These are phyloP conservation scores for Ylistrum balloti DNA, from an alignment of 1,140 invertebrate genomes.

Conservation along the genomic window DNA sequence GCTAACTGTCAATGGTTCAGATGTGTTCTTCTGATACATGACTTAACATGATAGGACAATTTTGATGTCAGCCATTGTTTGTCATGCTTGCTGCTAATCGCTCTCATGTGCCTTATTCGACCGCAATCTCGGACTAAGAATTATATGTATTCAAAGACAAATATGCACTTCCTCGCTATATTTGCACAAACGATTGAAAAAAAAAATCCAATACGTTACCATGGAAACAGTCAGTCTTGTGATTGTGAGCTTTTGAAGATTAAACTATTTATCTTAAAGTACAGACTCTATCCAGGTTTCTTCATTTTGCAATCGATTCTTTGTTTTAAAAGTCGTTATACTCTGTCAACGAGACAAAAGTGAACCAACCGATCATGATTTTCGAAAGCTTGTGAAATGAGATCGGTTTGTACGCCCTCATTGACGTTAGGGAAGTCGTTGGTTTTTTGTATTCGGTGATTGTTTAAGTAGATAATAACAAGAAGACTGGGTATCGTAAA, in stretches of 20 bases:
- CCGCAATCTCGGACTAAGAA: background rate
- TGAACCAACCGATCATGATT: no score
- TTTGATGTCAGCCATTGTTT: background rate
- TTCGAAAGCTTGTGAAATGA: no score
- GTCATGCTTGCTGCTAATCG: background rate
- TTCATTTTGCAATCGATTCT: background rate
- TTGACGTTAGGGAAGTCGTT: no score
- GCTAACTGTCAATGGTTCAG: background rate
- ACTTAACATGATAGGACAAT: background rate
- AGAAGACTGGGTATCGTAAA: no score
- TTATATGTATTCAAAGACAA: slow-evolving; percentile 29
- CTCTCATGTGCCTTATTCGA: background rate
- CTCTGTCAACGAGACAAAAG: no score
- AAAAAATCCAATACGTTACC: background rate
- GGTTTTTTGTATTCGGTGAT: no score
- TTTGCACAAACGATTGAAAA: background rate
- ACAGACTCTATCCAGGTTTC: background rate
- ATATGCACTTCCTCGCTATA: background rate
- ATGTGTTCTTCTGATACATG: background rate
- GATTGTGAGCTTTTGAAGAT: background rate
- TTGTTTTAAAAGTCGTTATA: background rate
- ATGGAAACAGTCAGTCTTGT: background rate
- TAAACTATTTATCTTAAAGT: slow-evolving; percentile 12
- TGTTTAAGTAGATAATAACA: no score
- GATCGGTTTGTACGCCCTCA: no score